These are phyloP conservation scores for Pangasius krempfi DNA, from an alignment of 2,797 vertebrate genomes.

Conservation along the genomic window DNA sequence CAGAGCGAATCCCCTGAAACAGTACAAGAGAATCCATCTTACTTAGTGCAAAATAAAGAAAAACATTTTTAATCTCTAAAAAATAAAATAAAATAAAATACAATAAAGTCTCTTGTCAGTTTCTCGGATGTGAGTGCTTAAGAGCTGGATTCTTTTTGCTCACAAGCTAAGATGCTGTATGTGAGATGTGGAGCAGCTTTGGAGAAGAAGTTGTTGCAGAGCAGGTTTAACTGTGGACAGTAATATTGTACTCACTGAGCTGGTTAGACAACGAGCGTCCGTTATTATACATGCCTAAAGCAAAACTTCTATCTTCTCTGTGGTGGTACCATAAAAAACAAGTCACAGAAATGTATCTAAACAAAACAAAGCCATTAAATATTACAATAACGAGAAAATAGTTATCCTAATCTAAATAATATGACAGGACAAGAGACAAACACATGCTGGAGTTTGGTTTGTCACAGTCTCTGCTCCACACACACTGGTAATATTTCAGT, in stretches of 20 bases:
- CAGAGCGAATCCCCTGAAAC: not conserved
- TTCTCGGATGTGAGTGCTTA: not conserved
- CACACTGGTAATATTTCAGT: not conserved
- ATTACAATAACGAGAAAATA: not conserved
- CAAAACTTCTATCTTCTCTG: not conserved
- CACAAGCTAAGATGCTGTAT: not conserved
- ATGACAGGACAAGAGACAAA: not conserved
- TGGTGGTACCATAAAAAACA: not conserved
- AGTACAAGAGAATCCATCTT: not conserved
- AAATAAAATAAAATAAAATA: not conserved
- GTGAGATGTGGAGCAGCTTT: not conserved
- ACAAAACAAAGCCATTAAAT: not conserved
- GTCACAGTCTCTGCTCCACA: not conserved
- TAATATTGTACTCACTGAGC: not conserved
- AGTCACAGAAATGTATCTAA: not conserved
- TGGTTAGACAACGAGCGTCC: not conserved
- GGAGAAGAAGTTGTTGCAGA: not conserved
- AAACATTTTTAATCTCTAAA: not conserved
- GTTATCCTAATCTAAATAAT: not conserved
- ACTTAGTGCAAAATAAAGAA: not conserved
- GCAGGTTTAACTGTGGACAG: not conserved
- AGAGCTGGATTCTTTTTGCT: not conserved
- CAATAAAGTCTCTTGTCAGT: not conserved
- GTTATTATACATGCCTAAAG: conserved; percentile 6
- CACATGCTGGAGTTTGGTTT: not conserved